Base-by-base conservation (phyloP, 2,797 vertebrate genomes). In the Glossophaga mutica region DNA sequence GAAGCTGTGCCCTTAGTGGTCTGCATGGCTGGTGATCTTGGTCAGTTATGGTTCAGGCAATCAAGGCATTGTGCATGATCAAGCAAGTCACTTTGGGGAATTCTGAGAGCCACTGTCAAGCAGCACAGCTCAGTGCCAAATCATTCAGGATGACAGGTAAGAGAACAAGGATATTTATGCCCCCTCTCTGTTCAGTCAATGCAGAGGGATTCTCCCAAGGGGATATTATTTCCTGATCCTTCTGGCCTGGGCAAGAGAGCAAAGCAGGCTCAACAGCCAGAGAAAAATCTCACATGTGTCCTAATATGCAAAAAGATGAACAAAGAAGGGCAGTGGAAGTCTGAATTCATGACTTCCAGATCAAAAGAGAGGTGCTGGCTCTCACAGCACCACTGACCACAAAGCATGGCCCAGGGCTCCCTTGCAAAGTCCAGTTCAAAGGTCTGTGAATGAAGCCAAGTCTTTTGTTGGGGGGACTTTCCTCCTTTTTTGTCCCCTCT, bases 211-310 rank as follows among this genome's bases (percentile, higher is more conserved):
- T 1, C 5, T 84, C 34, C 37, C 34, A 39, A n/a, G 7, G 16
- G 9, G 1, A 3, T 19, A 62, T 70, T 62, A 70, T 73, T 94
- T 74, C 48, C 59, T 68, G 21, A 50, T 34, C 44, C 29, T 94
- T 88, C 52, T 82, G n/a, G 29, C n/a, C 82, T 73, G 21, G 34
- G 24, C 44, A 82, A 76, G 46, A 87, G 81, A 90, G 22, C 65
- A 93, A 59, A 86, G 37, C 26, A 73, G 10, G 1, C 12, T 82
- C 18, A 50, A 62, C 44, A 48, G 24, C 50, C 16, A 68, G 9
- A 77, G 22, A 86, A 74, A 74, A 29, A 29, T 46, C 26, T 78
- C 24, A 26, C 26, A 9, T 11, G 22, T 52, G 34, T 87, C 55
- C 6, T 0, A 39, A 44, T 71, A 29, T 26, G 7, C 70, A 26